Percentiles rank a stretch among this genome's conserved stretches.
Conservation (phyloP, 2,113 vertebrate genomes). For the Caranx melampygus region DNA sequence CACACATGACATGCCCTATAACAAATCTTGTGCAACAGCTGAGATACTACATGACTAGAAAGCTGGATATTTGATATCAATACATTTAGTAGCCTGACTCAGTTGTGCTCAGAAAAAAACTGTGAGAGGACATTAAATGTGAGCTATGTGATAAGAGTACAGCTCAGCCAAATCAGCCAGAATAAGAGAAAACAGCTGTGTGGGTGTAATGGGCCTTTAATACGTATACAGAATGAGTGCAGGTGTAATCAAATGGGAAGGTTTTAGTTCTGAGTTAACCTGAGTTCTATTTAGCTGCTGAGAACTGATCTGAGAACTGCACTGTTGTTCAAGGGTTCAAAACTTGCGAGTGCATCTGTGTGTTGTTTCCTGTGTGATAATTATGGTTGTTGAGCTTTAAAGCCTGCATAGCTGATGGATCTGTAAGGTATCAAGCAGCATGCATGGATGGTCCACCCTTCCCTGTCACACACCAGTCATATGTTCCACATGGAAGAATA, state of each 20-base stretch:
- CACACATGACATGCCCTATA: not conserved
- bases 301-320: not conserved
- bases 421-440: slow-evolving; percentile 36
- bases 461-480: slow-evolving; percentile 20
- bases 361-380: not conserved
- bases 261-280: not conserved
- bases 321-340: not conserved
- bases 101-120: too few species aligned
- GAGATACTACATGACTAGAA: not conserved
- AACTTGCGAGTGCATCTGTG: not conserved
- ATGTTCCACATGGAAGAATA: slow-evolving; percentile 59
- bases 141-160: not conserved
- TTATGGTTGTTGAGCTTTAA: too few species aligned
- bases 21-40: not conserved
- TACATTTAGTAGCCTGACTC: not conserved
- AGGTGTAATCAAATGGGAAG: too few species aligned
- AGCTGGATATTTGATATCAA: not conserved
- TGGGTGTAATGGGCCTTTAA: not conserved
- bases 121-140: too few species aligned
- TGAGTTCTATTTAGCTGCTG: not conserved
- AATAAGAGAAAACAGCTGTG: too few species aligned
- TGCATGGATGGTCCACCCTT: slow-evolving; percentile 17
- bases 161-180: not conserved
- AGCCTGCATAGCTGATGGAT: slow-evolving; percentile 33
- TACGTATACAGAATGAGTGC: too few species aligned